Percentiles rank a stretch among this genome's conserved stretches.
Evolutionary conservation across 1,140 invertebrate genomes (phyloP).

Genomic region (Drosophila lacteicornis): DNA sequence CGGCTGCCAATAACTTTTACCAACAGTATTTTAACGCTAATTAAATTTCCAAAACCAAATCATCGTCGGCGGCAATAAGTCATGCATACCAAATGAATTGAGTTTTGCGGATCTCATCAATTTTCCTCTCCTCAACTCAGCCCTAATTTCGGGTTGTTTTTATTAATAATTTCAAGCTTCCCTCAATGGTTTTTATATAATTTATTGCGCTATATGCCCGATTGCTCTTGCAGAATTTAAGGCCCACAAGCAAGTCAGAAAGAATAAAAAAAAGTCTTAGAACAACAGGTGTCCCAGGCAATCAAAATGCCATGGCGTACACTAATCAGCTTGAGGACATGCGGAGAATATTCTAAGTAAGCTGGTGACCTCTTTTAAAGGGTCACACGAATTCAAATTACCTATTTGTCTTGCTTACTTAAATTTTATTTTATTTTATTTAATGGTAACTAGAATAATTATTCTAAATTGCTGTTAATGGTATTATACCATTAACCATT

Average conservation of each 20-base stretch:
- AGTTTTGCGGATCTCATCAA: slow-evolving; percentile 25
- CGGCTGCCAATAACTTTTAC: slow-evolving; percentile 50
- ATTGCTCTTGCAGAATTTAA: slow-evolving; percentile 35
- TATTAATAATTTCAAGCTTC: slow-evolving; percentile 39
- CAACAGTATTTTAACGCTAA: slow-evolving; percentile 69
- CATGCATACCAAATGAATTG: slow-evolving; percentile 73
- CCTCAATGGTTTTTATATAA: slow-evolving; percentile 70
- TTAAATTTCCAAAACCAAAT: slow-evolving; percentile 65
- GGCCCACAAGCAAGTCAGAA: slow-evolving; percentile 9
- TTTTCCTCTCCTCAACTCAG: neutral
- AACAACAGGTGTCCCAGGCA: slow-evolving; percentile 57
- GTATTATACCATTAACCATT: too few species aligned
- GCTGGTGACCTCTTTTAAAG: neutral
- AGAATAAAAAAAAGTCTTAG: slow-evolving; percentile 28
- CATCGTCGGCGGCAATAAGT: slow-evolving; percentile 56
- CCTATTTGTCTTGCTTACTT: neutral
- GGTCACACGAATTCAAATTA: neutral
- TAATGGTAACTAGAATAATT: neutral
- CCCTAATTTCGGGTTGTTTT: slow-evolving; percentile 32
- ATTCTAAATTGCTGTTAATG: neutral
- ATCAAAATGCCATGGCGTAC: slow-evolving; percentile 59
- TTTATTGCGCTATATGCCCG: slow-evolving; percentile 69
- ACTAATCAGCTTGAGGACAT: slow-evolving; percentile 57
- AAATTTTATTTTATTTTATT: neutral
- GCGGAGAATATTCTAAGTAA: slow-evolving; percentile 33